Conservation (phyloP, 2,888 invertebrate genomes). For the Pheosia tremula region DNA sequence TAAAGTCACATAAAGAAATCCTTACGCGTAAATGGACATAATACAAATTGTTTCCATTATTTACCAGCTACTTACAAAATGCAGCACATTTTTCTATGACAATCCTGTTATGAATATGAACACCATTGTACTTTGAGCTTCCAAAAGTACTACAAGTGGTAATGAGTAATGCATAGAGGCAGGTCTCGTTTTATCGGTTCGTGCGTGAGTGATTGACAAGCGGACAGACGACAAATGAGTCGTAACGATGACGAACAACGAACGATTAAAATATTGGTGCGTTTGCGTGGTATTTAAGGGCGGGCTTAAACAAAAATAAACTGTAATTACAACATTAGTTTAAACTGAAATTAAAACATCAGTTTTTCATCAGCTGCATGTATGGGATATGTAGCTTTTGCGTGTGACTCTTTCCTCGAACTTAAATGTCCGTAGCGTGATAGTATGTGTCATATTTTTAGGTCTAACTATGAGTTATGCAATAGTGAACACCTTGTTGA, state of each 20-base stretch:
- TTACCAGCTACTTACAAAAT: constrained; percentile 20
- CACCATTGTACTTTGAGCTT: constrained; percentile 21
- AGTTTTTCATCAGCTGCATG: too few relatives aligned
- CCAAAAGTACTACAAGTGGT: constrained; percentile 3
- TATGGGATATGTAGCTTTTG: too few relatives aligned
- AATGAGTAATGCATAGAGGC: background rate
- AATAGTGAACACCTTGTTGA: too few relatives aligned
- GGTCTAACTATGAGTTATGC: too few relatives aligned
- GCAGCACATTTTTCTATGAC: constrained; percentile 21
- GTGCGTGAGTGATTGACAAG: constrained; percentile 26
- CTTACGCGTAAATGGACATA: constrained; percentile 11
- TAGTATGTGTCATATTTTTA: too few relatives aligned
- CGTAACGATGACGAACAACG: constrained; percentile 32
- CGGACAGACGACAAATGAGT: constrained; percentile 48
- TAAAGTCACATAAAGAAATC: background rate
- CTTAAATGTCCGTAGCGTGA: too few relatives aligned
- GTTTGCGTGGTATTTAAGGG: constrained; percentile 13
- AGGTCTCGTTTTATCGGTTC: constrained; percentile 20
- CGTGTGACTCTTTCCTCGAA: too few relatives aligned
- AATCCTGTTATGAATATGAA: constrained; percentile 17
- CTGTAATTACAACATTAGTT: too few relatives aligned
- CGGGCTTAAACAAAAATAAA: background rate
- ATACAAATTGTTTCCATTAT: constrained; percentile 27
- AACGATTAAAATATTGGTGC: constrained; percentile 27
- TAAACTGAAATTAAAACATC: too few relatives aligned